phyloP scores from a whole-genome alignment of 2,888 invertebrate genomes.

The Holacanthella duospinosa region DNA sequence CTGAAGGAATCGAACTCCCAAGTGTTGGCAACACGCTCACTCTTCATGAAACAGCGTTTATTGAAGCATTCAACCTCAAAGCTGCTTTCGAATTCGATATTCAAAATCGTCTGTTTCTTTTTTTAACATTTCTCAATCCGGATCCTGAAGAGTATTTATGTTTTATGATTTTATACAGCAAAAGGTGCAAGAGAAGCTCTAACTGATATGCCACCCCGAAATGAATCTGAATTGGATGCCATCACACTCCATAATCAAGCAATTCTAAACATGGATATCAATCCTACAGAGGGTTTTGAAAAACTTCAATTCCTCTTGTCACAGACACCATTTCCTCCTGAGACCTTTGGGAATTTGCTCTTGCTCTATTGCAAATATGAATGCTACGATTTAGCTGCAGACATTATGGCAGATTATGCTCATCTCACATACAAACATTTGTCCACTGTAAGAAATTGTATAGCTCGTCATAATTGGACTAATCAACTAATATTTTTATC shows the following conservation, averaged over 20 bases:
- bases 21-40: conserved; percentile 92
- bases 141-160: neutral
- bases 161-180: conserved; percentile 43
- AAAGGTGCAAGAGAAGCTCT: conserved; percentile 78
- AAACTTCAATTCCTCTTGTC: conserved; percentile 86
- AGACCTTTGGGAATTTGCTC: conserved; percentile 91
- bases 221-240: conserved; percentile 94
- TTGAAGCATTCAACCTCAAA: conserved; percentile 96
- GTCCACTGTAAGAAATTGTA: conserved; percentile 55
- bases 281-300: conserved; percentile 87
- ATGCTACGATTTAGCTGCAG: conserved; percentile 94
- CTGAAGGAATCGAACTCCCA: conserved; percentile 80
- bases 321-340: conserved; percentile 92
- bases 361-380: conserved; percentile 93
- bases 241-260: conserved; percentile 97
- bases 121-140: neutral
- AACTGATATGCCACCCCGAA: conserved; percentile 80
- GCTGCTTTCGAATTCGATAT: conserved; percentile 95
- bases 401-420: conserved; percentile 92
- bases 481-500: conserved; percentile 25
- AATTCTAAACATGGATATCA: conserved; percentile 74
- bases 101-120: conserved; percentile 54
- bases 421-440: conserved; percentile 91
- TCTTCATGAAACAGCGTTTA: conserved; percentile 87
- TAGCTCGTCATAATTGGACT: neutral